Evolutionary conservation across 1,140 invertebrate genomes (phyloP).

Genomic region (Adoxophyes honmai): DNA sequence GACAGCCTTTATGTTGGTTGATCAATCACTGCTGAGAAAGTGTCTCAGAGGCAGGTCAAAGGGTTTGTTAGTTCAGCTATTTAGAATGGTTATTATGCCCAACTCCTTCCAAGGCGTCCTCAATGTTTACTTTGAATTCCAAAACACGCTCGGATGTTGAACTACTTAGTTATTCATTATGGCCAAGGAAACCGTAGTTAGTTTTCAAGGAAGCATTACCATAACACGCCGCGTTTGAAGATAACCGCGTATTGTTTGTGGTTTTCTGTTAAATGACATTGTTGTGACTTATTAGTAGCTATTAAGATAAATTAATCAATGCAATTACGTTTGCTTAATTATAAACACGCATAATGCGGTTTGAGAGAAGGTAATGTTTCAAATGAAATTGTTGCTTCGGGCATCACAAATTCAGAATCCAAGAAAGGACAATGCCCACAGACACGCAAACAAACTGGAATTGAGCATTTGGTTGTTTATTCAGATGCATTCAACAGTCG

Average conservation of each 20-base stretch:
- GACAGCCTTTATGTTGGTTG: slow-evolving; percentile 21
- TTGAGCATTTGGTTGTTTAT: slow-evolving; percentile 48
- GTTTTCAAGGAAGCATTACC: slow-evolving; percentile 1
- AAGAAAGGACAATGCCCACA: no score
- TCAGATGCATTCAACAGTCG: slow-evolving; percentile 44
- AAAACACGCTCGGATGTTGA: background rate
- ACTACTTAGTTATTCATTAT: slow-evolving; percentile 11
- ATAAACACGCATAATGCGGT: background rate
- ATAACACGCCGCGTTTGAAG: background rate
- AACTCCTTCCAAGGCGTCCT: no score
- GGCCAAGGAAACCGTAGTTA: background rate
- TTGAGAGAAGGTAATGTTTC: no score
- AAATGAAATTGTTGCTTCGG: background rate
- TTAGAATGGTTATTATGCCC: slow-evolving; percentile 1
- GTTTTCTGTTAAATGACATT: background rate
- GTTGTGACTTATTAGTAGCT: no score
- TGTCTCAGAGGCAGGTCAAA: slow-evolving; percentile 35
- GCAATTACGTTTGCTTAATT: background rate
- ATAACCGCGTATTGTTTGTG: background rate
- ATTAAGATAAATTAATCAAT: slow-evolving; percentile 4
- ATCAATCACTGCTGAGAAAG: slow-evolving; percentile 43
- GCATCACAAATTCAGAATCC: background rate
- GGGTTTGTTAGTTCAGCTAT: slow-evolving; percentile 32
- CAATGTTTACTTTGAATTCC: background rate
- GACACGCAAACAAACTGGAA: slow-evolving; percentile 35